Evolutionary conservation across 1,140 invertebrate genomes (phyloP).

Genomic region (Galendromus occidentalis): DNA sequence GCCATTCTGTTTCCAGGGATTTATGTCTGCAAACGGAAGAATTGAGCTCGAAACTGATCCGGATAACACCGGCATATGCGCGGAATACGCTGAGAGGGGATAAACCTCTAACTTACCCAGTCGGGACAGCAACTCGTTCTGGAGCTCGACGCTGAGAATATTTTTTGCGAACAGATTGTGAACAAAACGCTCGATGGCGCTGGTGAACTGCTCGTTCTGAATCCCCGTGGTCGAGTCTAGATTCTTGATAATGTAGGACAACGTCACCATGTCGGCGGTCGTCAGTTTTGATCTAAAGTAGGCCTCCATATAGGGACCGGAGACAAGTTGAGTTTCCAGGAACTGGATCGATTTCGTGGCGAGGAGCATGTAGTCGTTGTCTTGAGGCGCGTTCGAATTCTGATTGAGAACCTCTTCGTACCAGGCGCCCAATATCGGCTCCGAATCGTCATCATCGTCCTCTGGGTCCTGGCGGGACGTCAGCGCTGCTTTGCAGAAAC

Average conservation of each 20-base stretch:
- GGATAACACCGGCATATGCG: too few species aligned
- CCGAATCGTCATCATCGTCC: constrained; percentile 49
- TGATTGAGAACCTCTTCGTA: constrained; percentile 24
- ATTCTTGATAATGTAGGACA: constrained; percentile 12
- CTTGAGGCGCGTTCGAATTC: background rate
- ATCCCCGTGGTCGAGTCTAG: constrained; percentile 18
- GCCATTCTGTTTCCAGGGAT: constrained; percentile 40
- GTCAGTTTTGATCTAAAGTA: background rate
- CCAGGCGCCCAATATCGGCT: constrained; percentile 72
- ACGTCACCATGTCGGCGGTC: background rate
- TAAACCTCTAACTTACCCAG: constrained; percentile 20
- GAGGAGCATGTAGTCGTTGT: background rate
- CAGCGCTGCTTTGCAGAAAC: background rate
- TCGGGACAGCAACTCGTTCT: constrained; percentile 19
- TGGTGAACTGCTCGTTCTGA: constrained; percentile 21
- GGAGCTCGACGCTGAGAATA: constrained; percentile 39
- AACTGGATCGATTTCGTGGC: background rate
- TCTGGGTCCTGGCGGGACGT: background rate
- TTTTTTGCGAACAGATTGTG: constrained; percentile 59
- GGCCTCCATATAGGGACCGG: background rate
- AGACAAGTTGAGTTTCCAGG: background rate
- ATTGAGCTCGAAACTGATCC: too few species aligned
- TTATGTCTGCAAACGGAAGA: constrained; percentile 38
- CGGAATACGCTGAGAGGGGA: too few species aligned
- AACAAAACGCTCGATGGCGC: constrained; percentile 42